Evolutionary conservation across 2,113 vertebrate species (phyloP), one percentile per base, ranked within the genome.

Genomic region (cattle (Bos taurus)): DNA sequence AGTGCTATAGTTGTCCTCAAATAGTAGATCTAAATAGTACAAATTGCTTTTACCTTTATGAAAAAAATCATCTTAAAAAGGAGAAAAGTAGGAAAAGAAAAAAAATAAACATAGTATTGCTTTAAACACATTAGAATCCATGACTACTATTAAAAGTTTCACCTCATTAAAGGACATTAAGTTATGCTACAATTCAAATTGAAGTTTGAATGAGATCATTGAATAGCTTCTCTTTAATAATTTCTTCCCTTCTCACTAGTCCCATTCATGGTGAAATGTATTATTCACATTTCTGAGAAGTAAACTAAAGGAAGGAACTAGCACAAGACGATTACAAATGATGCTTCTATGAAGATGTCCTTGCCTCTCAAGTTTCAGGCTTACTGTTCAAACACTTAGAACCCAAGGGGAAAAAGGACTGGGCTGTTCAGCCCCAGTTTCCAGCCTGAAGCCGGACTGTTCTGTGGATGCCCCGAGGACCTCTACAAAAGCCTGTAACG

Each of bases 351-450:
- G 80, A 90, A 87, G 84, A 94, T 92, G 86, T 67, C 74, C 62
- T 84, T 92, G 74, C n/a, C 62, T 95, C 97, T 90, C 54, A 91
- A 96, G 48, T 88, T 90, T 94, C 92, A 88, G 15, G 57, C 91
- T 95, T 92, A 88, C 59, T 83, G 28, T 64, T 84, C 80, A 88
- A 94, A 81, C 78, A 74, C 40, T 95, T 90, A 50, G 16, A 83
- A 82, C 91, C 50, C 50, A 86, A 50, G 77, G 77, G 52, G 46
- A 12, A 43, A 91, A 86, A 26, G 40, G 16, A 67, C 48, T 12
- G 59, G n/a, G n/a, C 23, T 97, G 36, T 36, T 91, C 21, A 21
- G 83, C 26, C 43, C 59, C 48, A 21, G 4, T 93, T 62, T 80
- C n/a, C 4, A 36, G 86, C 30, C 40, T 59, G 78, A 86, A 94